Base-by-base conservation (phyloP, 2,888 invertebrate genomes). In the Oscheius myriophilus region DNA sequence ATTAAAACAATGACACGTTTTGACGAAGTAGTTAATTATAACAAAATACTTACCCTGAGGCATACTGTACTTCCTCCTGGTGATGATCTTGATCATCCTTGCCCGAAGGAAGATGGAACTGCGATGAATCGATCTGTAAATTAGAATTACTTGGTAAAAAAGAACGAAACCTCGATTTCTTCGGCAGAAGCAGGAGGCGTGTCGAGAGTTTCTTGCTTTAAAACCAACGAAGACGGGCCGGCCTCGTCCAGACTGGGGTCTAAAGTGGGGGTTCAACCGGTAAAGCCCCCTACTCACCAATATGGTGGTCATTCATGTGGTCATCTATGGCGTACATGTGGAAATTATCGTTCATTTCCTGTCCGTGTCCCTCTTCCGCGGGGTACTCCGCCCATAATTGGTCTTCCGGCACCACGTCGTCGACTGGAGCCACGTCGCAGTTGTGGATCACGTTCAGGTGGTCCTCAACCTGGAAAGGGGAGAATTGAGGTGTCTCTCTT, bases 381-480 rank as follows among this genome's bases (percentile, higher is more conserved):
- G 41, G 9, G 41, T 39, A 54, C 3, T 68, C 62, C 21, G 21
- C 9, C 66, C 41, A 23, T 26, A 18, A 7, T 39, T 41, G 23
- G 7, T 25, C 23, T 0, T 53, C 55, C 41, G 53, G 64, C 12
- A 26, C 59, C 54, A 61, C 62, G 43, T 49, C 49, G 9, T 57
- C 64, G 0, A 69, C 63, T 11, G 26, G 26, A 46, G 65, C 33
- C 16, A 33, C 23, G 42, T 66, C 66, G 23, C 51, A 49, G 14
- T 53, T 26, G 52, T 76, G 76, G 11, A 49, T 68, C 21, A 71
- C 33, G 12, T 39, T 18, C 12, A 75, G 67, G 26, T 76, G 76
- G n/a, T 73, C 76, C 2, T 68, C 52, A 1, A 76, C 71, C 66
- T 66, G n/a, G n/a, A 65, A 25, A n/a, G n/a, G n/a, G n/a, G n/a